phyloP scores from a whole-genome alignment of 2,888 invertebrate genomes.

The Caenorhabditis sp. region DNA sequence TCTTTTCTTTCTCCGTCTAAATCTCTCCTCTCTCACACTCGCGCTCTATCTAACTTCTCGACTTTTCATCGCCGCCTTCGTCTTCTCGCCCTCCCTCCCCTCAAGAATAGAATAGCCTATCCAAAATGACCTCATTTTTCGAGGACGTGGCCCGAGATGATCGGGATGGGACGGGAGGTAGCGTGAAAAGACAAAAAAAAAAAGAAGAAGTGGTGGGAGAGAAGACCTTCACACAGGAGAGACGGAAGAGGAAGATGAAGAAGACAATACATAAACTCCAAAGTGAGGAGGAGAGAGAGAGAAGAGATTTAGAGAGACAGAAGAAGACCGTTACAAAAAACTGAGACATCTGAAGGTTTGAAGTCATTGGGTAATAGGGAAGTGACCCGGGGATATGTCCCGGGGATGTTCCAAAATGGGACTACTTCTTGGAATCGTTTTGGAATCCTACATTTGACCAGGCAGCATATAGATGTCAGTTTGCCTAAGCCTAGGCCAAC shows the following conservation, averaged over 20 bases:
- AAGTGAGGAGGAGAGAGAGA: background rate
- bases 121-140: conserved; percentile 9
- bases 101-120: background rate
- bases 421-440: too few relatives aligned
- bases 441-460: too few relatives aligned
- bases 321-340: too few relatives aligned
- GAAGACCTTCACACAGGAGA: background rate
- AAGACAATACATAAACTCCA: background rate
- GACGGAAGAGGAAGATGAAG: background rate
- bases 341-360: too few relatives aligned
- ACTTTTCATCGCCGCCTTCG: background rate
- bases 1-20: background rate
- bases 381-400: too few relatives aligned
- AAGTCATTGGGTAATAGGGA: too few relatives aligned
- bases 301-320: too few relatives aligned
- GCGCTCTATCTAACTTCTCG: background rate
- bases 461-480: too few relatives aligned
- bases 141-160: background rate
- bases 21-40: background rate
- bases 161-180: background rate
- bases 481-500: too few relatives aligned
- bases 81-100: too few relatives aligned
- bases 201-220: too few relatives aligned
- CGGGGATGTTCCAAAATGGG: too few relatives aligned
- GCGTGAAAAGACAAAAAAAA: conserved; percentile 1